These are phyloP conservation scores for Rhyzopertha dominica DNA, from an alignment of 1,140 invertebrate species.

Conservation along the genomic window DNA sequence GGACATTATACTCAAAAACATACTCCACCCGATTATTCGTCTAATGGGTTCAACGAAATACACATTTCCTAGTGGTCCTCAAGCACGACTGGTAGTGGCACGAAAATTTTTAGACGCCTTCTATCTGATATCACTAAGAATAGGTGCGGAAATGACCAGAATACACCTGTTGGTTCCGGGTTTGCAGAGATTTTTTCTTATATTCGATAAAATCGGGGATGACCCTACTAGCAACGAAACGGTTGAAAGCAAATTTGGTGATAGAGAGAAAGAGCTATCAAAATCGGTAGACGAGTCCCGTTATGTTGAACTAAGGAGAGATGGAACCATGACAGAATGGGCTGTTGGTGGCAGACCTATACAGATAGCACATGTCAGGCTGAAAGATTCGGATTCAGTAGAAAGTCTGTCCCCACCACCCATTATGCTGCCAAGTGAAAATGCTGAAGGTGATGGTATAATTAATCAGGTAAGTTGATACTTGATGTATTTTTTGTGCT, in stretches of 20 bases:
- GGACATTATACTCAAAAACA: slow-evolving; percentile 69
- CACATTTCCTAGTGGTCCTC: slow-evolving; percentile 71
- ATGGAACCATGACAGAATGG: slow-evolving; percentile 54
- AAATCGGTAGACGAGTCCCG: slow-evolving; percentile 36
- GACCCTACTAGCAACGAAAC: background rate
- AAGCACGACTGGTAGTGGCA: slow-evolving; percentile 67
- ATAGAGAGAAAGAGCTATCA: slow-evolving; percentile 2
- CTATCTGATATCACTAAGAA: slow-evolving; percentile 70
- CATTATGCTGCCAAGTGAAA: slow-evolving; percentile 12
- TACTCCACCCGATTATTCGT: slow-evolving; percentile 71
- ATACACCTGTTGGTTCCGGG: slow-evolving; percentile 67
- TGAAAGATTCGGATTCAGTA: slow-evolving; percentile 39
- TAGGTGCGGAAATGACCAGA: slow-evolving; percentile 80
- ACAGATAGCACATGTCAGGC: slow-evolving; percentile 33
- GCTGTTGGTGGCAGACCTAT: slow-evolving; percentile 48
- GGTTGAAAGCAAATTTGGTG: too few species aligned
- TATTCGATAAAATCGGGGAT: slow-evolving; percentile 73
- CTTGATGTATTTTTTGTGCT: too few species aligned
- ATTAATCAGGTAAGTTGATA: too few species aligned
- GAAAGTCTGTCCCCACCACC: slow-evolving; percentile 52
- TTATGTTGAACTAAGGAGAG: slow-evolving; percentile 52
- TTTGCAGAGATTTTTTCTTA: slow-evolving; percentile 75
- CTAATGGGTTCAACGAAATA: slow-evolving; percentile 67
- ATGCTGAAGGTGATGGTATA: background rate
- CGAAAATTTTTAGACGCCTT: slow-evolving; percentile 77